Percentiles rank a stretch among this genome's conserved stretches.
phyloP scores from a whole-genome alignment of 2,113 vertebrate species.

The Psilopogon haemacephalus region DNA sequence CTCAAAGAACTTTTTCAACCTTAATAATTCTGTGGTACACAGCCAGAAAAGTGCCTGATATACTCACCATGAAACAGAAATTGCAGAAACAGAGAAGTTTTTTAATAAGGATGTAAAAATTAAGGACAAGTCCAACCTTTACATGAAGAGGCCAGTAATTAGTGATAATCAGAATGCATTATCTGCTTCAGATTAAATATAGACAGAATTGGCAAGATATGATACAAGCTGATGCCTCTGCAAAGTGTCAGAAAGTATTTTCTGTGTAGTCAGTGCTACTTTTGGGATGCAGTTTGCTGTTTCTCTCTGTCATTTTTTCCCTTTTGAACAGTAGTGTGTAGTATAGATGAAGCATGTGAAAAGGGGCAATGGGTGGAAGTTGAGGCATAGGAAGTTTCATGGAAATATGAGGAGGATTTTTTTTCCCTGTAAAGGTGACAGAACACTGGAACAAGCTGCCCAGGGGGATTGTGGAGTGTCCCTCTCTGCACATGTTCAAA shows the following conservation, averaged over 20 bases:
- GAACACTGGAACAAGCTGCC: no score
- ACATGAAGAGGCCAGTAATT: not conserved
- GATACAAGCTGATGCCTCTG: not conserved
- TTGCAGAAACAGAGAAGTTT: not conserved
- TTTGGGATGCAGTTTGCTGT: not conserved
- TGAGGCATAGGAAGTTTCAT: no score
- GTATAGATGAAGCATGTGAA: not conserved
- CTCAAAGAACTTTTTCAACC: no score
- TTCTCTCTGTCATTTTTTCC: not conserved
- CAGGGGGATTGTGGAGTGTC: no score
- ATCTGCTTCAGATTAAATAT: conserved; percentile 28
- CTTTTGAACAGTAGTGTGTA: not conserved
- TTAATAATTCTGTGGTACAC: no score
- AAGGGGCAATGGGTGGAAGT: not conserved
- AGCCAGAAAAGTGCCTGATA: not conserved
- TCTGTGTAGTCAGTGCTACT: not conserved
- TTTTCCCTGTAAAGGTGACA: no score
- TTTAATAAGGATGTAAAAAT: not conserved
- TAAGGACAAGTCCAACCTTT: not conserved
- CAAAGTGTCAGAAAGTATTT: not conserved
- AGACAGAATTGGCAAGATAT: not conserved
- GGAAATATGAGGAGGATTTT: no score
- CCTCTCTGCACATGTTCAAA: no score
- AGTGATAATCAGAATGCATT: not conserved
- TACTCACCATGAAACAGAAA: not conserved